These are phyloP conservation scores for Zaprionus gabonicus DNA, from an alignment of 1,140 invertebrate species.

Conservation along the genomic window DNA sequence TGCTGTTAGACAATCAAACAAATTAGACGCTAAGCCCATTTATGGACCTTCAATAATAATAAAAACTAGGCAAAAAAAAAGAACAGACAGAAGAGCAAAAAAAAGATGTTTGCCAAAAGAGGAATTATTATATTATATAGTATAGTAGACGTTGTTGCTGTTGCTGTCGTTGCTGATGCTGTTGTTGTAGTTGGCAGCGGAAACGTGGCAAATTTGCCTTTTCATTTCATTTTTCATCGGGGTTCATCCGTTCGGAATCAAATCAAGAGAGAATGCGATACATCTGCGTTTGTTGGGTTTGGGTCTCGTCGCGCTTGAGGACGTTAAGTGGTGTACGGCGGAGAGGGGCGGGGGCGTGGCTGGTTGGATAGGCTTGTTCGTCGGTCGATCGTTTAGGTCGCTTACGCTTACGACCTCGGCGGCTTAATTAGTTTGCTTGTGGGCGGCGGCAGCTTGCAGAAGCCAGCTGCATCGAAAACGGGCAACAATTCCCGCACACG, in stretches of 20 bases:
- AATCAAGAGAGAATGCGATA: slow-evolving; percentile 6
- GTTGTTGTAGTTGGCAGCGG: slow-evolving; percentile 49
- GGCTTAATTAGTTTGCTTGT: slow-evolving; percentile 91
- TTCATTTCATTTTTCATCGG: slow-evolving; percentile 6
- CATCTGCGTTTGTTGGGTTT: neutral
- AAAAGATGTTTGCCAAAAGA: slow-evolving; percentile 57
- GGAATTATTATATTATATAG: slow-evolving; percentile 65
- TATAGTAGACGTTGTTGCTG: slow-evolving; percentile 20
- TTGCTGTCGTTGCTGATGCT: slow-evolving; percentile 14
- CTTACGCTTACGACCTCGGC: slow-evolving; percentile 72
- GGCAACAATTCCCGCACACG: slow-evolving; percentile 91
- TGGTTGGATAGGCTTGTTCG: neutral
- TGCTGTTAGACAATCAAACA: slow-evolving; percentile 81
- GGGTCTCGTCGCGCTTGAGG: neutral
- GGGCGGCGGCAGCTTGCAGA: slow-evolving; percentile 91
- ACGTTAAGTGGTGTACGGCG: neutral
- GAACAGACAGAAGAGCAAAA: slow-evolving; percentile 50
- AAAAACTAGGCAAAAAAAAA: slow-evolving; percentile 62
- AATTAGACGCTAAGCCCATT: slow-evolving; percentile 79
- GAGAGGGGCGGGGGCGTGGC: neutral
- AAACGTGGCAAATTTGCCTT: slow-evolving; percentile 54
- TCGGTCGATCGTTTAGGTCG: slow-evolving; percentile 10
- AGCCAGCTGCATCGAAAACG: slow-evolving; percentile 92
- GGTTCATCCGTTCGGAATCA: slow-evolving; percentile 49
- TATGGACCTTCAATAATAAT: slow-evolving; percentile 71